Percentiles rank a stretch among this genome's conserved stretches.
Conservation (phyloP, 2,113 vertebrate species). For the Peromyscus californicus region DNA sequence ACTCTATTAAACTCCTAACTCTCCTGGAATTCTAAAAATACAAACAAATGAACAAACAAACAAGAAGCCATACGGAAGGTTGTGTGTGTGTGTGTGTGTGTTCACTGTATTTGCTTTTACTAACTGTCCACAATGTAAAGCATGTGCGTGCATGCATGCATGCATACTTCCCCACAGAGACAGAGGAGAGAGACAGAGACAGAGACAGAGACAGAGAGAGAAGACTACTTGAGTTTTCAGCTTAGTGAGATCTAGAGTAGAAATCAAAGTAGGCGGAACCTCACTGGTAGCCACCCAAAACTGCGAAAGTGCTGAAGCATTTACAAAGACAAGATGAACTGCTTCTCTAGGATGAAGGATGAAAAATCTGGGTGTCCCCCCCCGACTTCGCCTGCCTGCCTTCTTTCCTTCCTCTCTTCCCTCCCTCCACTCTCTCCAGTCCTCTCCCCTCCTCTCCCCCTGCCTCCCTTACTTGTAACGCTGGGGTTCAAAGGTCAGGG, state of each 20-base stretch:
- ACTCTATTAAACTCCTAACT: not conserved
- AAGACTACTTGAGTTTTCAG: conserved; percentile 6
- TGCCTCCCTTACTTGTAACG: not conserved
- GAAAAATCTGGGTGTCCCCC: not conserved
- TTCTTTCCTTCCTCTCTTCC: not conserved
- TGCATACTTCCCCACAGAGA: not conserved
- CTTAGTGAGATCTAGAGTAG: conserved; percentile 23
- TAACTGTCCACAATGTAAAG: conserved; percentile 18
- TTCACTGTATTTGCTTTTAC: conserved; percentile 39
- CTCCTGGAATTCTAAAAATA: conserved; percentile 32
- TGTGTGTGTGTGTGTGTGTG: not conserved
- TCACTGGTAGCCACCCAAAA: not conserved
- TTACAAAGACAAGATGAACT: not conserved
- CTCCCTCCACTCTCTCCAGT: too few relatives aligned
- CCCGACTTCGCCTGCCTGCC: not conserved
- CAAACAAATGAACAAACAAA: not conserved
- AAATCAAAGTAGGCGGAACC: not conserved
- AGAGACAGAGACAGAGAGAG: not conserved
- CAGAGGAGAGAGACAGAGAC: not conserved
- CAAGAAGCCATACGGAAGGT: not conserved
- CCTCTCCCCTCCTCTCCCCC: not conserved
- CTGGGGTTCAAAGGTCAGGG: not conserved
- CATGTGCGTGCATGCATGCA: not conserved
- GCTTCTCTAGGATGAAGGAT: not conserved
- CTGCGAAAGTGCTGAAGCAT: conserved; percentile 25